Percentiles rank a stretch among this genome's conserved stretches.
Conservation (phyloP, 2,113 vertebrate genomes). For the Grammomys surdaster region DNA sequence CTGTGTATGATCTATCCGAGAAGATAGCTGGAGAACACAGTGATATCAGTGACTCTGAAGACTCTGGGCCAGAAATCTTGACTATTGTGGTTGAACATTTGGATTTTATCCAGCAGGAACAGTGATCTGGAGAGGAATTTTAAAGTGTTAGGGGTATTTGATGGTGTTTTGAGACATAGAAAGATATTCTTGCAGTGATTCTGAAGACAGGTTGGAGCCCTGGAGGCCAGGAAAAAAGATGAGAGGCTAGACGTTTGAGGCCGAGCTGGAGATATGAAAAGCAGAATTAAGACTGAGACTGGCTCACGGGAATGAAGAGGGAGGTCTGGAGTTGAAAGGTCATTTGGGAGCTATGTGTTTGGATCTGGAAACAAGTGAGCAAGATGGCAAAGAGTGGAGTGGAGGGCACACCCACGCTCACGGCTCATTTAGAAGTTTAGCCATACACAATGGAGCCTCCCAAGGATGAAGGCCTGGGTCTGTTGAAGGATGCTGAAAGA, state of each 20-base stretch:
- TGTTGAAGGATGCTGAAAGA: not conserved
- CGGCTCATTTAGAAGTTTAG: not conserved
- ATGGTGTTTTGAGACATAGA: not conserved
- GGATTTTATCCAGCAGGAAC: not conserved
- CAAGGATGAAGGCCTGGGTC: not conserved
- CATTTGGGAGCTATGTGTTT: accelerated
- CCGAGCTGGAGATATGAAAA: not conserved
- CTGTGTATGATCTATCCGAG: not conserved
- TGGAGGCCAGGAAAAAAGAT: not conserved
- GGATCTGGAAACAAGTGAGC: not conserved
- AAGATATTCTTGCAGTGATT: not conserved
- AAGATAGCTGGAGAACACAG: not conserved
- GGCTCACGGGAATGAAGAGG: not conserved
- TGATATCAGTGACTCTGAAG: not conserved
- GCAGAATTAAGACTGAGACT: not conserved
- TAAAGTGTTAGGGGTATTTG: not conserved
- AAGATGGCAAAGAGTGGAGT: not conserved
- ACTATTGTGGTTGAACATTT: not conserved
- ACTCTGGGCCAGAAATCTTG: not conserved
- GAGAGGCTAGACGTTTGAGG: accelerated
- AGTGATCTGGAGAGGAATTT: not conserved
- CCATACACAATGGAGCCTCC: accelerated
- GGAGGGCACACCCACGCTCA: not conserved
- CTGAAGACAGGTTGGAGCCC: not conserved
- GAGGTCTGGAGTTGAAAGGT: not conserved